A percentile compares a stretch with the other conserved stretches of the same genome.
These are phyloP conservation scores for Euplagia quadripunctaria DNA, from an alignment of 2,888 invertebrate species.

Conservation along the genomic window DNA sequence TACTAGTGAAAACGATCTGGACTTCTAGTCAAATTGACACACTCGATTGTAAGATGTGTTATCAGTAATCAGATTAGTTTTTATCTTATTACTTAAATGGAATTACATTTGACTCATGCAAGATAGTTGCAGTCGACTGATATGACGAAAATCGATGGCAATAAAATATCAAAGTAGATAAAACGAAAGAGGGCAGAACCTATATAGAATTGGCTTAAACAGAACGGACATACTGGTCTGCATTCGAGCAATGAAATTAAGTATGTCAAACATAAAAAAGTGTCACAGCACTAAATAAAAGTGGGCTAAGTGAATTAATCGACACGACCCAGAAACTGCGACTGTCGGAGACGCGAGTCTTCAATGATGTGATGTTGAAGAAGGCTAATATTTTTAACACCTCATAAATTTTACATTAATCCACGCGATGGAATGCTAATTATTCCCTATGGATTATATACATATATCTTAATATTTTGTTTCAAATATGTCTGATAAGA, in stretches of 20 bases:
- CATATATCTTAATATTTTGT: neutral
- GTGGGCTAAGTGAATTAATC: constrained; percentile 85
- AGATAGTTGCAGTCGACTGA: constrained; percentile 22
- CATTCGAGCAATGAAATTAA: constrained; percentile 73
- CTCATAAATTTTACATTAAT: constrained; percentile 24
- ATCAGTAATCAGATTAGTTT: constrained; percentile 30
- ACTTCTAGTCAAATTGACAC: constrained; percentile 40
- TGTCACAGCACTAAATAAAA: constrained; percentile 82
- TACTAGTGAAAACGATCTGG: constrained; percentile 28
- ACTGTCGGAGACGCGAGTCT: constrained; percentile 55
- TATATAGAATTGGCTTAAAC: constrained; percentile 42
- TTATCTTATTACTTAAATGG: constrained; percentile 34
- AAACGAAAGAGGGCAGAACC: constrained; percentile 26
- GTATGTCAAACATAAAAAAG: constrained; percentile 81
- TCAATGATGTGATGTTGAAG: constrained; percentile 48
- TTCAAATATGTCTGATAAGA: neutral
- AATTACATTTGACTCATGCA: constrained; percentile 34
- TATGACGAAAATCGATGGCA: constrained; percentile 14
- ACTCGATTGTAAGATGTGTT: constrained; percentile 37
- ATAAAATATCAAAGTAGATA: constrained; percentile 17
- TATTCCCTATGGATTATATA: neutral
- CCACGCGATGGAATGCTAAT: constrained; percentile 5
- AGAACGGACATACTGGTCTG: constrained; percentile 63
- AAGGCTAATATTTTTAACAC: constrained; percentile 43
- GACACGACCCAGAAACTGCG: constrained; percentile 82